These are phyloP conservation scores for Macrobrachium rosenbergii DNA, from an alignment of 1,140 invertebrate genomes.

Conservation along the genomic window DNA sequence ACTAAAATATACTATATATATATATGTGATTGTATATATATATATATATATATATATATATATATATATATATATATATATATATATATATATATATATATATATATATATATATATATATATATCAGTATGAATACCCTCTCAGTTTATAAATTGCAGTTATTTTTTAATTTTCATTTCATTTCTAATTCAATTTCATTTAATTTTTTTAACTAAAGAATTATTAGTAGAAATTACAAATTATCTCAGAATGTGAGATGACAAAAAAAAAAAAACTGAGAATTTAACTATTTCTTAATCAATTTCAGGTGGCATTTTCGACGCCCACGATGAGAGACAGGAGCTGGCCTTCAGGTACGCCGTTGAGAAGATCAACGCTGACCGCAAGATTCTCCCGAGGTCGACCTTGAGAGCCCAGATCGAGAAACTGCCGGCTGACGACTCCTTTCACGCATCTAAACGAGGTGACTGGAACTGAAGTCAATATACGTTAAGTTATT, in stretches of 20 bases:
- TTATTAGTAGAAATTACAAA: no score
- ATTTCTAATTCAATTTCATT: no score
- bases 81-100: background rate
- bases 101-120: no score
- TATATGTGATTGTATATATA: background rate
- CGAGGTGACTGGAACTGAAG: slow-evolving; percentile 84
- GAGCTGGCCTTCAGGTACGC: slow-evolving; percentile 92
- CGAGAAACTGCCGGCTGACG: slow-evolving; percentile 87
- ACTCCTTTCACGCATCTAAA: slow-evolving; percentile 93
- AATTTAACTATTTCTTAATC: no score
- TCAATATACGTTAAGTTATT: background rate
- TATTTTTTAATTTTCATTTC: background rate
- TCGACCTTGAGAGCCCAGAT: slow-evolving; percentile 87
- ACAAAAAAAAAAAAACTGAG: background rate
- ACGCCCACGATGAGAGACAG: slow-evolving; percentile 85
- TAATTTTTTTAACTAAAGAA: no score
- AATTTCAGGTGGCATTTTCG: slow-evolving; percentile 88
- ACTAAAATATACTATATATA: no score
- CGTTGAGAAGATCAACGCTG: slow-evolving; percentile 89
- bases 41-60: no score
- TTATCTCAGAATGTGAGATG: background rate
- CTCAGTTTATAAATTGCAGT: background rate
- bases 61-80: no score
- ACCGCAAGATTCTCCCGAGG: slow-evolving; percentile 83
- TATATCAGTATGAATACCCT: no score